Conservation (phyloP, 1,140 invertebrate species). For the Mamestra configurata region DNA sequence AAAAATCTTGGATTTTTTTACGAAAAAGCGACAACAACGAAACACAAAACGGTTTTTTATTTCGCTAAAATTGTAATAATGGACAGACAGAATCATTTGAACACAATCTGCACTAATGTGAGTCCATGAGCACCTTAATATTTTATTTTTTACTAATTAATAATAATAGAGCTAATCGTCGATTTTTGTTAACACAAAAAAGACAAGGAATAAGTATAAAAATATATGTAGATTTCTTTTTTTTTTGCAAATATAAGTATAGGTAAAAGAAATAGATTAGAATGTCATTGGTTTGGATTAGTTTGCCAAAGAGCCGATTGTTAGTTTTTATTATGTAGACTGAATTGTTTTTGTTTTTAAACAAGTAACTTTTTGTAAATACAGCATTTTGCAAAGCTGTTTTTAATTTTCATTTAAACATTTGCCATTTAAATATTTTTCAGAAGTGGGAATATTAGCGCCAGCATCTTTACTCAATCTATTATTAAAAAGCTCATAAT, state of each 20-base stretch:
- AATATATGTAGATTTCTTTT: background rate
- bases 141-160: slow-evolving; percentile 2
- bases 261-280: background rate
- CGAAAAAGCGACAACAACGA: background rate
- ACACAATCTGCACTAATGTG: slow-evolving; percentile 3
- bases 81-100: slow-evolving; percentile 16
- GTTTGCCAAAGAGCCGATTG: background rate
- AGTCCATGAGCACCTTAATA: background rate
- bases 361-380: too few species aligned
- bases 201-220: slow-evolving; percentile 10
- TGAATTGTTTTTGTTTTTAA: too few species aligned
- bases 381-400: too few species aligned
- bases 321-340: background rate
- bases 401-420: too few species aligned
- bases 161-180: slow-evolving; percentile 9
- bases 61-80: slow-evolving; percentile 22
- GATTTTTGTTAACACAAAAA: slow-evolving; percentile 11
- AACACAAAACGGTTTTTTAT: slow-evolving; percentile 10
- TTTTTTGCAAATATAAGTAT: background rate
- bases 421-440: too few species aligned
- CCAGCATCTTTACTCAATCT: background rate
- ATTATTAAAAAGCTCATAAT: background rate
- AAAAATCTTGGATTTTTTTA: background rate
- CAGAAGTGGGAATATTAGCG: too few species aligned
- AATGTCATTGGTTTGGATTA: background rate